Conservation (phyloP, 1,140 invertebrate species). For the Hypsibius dujardini region DNA sequence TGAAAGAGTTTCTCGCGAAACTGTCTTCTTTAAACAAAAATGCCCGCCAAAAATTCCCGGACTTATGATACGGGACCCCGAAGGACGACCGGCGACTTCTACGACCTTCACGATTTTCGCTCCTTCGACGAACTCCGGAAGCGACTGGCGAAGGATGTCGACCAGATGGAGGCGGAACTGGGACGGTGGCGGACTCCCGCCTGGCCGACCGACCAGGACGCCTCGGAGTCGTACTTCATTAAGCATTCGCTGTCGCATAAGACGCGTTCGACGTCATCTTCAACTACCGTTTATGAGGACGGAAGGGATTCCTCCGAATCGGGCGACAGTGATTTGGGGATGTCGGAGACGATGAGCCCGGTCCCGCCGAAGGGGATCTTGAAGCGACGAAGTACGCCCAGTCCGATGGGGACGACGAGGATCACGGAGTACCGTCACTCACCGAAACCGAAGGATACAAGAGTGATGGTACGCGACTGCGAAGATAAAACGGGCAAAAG, state of each 20-base stretch:
- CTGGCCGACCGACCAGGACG: not conserved
- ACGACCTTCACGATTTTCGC: no score
- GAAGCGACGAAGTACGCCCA: no score
- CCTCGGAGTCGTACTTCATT: not conserved
- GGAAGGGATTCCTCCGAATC: not conserved
- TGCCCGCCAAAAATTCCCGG: not conserved
- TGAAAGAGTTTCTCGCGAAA: not conserved
- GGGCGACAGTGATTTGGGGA: no score
- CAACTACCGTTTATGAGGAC: not conserved
- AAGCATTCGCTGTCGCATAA: not conserved
- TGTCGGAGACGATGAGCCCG: no score
- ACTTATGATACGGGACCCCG: not conserved
- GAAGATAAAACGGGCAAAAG: no score
- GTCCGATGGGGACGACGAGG: no score
- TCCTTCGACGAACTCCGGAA: not conserved
- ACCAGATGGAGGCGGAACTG: not conserved
- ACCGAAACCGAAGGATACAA: no score
- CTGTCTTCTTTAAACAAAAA: not conserved
- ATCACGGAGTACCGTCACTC: no score
- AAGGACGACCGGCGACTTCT: not conserved
- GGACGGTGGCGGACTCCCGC: not conserved
- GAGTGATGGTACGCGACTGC: no score
- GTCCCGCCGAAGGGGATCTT: no score
- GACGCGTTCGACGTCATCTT: not conserved
- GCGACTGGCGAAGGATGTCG: not conserved